phyloP scores from a whole-genome alignment of 1,140 invertebrate species.

The Drosophila biarmipes region DNA sequence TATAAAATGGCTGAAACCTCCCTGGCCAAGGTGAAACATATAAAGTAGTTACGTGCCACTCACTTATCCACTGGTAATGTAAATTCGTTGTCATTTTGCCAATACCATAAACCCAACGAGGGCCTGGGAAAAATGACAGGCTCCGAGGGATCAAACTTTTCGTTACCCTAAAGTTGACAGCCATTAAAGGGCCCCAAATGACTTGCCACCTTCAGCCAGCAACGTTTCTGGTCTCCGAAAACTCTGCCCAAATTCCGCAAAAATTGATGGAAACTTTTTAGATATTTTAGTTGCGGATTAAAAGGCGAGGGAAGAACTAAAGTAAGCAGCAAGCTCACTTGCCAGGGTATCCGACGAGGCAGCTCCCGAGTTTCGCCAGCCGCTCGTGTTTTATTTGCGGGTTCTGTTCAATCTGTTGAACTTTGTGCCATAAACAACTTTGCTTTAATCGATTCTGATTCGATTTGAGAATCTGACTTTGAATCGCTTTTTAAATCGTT shows the following conservation, averaged over 20 bases:
- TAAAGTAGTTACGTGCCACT: not conserved
- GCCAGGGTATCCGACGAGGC: not conserved
- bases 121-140: too few relatives aligned
- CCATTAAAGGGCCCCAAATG: not conserved
- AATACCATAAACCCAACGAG: not conserved
- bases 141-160: conserved; percentile 4
- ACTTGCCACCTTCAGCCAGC: not conserved
- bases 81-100: not conserved
- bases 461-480: conserved; percentile 66
- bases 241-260: too few relatives aligned
- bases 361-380: not conserved
- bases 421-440: conserved; percentile 55
- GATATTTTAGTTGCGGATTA: conserved; percentile 10
- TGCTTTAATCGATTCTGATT: conserved; percentile 60
- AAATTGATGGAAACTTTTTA: not conserved
- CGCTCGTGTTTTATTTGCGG: not conserved
- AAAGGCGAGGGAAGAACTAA: not conserved
- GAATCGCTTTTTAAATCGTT: conserved; percentile 79
- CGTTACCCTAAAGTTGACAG: conserved; percentile 1
- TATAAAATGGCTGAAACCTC: not conserved
- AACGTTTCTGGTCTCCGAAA: not conserved
- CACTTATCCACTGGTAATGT: conserved; percentile 1
- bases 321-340: not conserved
- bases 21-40: not conserved
- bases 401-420: conserved; percentile 30